Evolutionary conservation across 2,888 invertebrate genomes (phyloP).

Genomic region (Stenolophus ochropezus): DNA sequence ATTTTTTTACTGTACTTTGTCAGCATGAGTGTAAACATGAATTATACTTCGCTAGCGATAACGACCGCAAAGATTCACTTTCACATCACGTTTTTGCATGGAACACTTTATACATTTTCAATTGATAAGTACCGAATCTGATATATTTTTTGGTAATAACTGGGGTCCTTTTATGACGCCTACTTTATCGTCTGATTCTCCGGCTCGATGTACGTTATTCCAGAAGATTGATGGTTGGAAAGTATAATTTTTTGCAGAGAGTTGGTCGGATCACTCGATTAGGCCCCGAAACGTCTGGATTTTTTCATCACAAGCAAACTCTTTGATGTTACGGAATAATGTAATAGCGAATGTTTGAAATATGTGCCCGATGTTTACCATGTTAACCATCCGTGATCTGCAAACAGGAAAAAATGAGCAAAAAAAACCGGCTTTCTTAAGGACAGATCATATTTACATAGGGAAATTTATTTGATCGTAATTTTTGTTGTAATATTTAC

Average conservation of each 20-base stretch:
- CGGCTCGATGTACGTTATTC: background rate
- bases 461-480: background rate
- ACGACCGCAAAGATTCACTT: background rate
- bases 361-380: constrained; percentile 28
- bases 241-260: constrained; percentile 39
- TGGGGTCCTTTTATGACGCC: background rate
- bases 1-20: too few relatives aligned
- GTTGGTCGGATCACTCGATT: constrained; percentile 42
- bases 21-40: too few relatives aligned
- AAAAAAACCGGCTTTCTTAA: background rate
- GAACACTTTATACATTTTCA: background rate
- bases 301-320: constrained; percentile 6
- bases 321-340: constrained; percentile 34
- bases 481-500: too few relatives aligned
- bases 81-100: background rate
- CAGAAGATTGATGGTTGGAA: constrained; percentile 41
- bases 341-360: constrained; percentile 37
- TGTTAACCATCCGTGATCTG: constrained; percentile 4
- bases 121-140: background rate
- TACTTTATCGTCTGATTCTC: background rate
- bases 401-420: background rate
- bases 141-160: background rate
- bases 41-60: background rate
- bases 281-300: constrained; percentile 37
- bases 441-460: background rate